phyloP scores from a whole-genome alignment of 2,888 invertebrate genomes.

The Linnaemya vulpina region DNA sequence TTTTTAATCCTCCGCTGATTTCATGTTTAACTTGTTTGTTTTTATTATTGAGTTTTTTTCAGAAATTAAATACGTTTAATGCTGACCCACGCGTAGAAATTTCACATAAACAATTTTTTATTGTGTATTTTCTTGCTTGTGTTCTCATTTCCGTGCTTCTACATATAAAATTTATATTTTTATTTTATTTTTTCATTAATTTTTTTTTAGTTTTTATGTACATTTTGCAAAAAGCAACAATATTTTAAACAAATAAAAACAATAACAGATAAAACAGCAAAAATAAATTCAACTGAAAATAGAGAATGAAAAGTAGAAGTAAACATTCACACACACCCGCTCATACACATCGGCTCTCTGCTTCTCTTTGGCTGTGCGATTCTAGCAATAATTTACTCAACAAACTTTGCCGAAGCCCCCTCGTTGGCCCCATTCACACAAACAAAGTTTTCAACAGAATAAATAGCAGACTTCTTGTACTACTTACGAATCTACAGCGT shows the following conservation, averaged over 20 bases:
- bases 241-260: slow-evolving; percentile 20
- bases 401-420: slow-evolving; percentile 9
- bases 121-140: not conserved
- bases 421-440: not conserved
- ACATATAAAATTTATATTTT: slow-evolving; percentile 1
- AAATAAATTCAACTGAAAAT: slow-evolving; percentile 64
- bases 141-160: slow-evolving; percentile 48
- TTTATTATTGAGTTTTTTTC: slow-evolving; percentile 10
- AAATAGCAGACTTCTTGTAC: slow-evolving; percentile 61
- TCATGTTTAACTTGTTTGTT: not conserved
- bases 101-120: slow-evolving; percentile 32
- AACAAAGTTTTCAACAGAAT: not conserved
- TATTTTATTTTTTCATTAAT: too few species aligned
- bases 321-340: slow-evolving; percentile 18
- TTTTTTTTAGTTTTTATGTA: not conserved
- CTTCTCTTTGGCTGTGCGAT: slow-evolving; percentile 19
- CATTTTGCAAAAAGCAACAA: slow-evolving; percentile 26
- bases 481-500: slow-evolving; percentile 42
- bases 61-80: slow-evolving; percentile 40
- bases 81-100: slow-evolving; percentile 56
- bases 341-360: not conserved
- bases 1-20: too few species aligned
- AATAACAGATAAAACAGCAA: slow-evolving; percentile 27
- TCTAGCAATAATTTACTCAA: slow-evolving; percentile 31
- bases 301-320: slow-evolving; percentile 56